Percentiles rank a stretch among this genome's conserved stretches.
phyloP scores from a whole-genome alignment of 2,113 vertebrate species.

The Motacilla alba region DNA sequence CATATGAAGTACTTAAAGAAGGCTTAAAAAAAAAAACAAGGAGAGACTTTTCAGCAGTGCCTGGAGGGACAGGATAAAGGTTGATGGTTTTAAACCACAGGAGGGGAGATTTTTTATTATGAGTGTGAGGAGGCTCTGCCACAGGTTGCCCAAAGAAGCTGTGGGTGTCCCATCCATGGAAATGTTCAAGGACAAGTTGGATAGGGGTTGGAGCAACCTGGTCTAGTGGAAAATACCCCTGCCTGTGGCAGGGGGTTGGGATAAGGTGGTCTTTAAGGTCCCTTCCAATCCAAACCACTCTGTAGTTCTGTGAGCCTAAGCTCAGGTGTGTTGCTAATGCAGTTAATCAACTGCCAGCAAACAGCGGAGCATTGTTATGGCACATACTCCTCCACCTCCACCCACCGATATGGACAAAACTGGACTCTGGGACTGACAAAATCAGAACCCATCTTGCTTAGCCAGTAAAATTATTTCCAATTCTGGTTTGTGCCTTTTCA shows the following conservation, averaged over 20 bases:
- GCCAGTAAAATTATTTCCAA: neutral
- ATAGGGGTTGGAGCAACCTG: rapidly evolving
- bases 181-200: neutral
- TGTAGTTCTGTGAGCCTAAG: neutral
- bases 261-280: neutral
- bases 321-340: neutral
- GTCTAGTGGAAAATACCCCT: neutral
- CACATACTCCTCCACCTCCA: neutral
- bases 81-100: neutral
- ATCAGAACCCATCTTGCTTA: neutral
- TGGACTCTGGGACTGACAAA: neutral
- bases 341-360: neutral
- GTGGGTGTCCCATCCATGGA: neutral
- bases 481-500: neutral
- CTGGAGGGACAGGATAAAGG: rapidly evolving
- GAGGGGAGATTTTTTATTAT: neutral
- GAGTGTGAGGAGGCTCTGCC: rapidly evolving
- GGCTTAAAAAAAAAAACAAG: neutral
- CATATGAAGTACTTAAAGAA: neutral
- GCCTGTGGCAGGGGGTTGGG: rapidly evolving
- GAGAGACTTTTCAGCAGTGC: neutral
- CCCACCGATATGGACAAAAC: rapidly evolving
- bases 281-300: neutral
- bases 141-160: neutral
- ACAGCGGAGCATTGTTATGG: rapidly evolving